These are phyloP conservation scores for Drosophila oshimai DNA, from an alignment of 1,140 invertebrate species.

Conservation along the genomic window DNA sequence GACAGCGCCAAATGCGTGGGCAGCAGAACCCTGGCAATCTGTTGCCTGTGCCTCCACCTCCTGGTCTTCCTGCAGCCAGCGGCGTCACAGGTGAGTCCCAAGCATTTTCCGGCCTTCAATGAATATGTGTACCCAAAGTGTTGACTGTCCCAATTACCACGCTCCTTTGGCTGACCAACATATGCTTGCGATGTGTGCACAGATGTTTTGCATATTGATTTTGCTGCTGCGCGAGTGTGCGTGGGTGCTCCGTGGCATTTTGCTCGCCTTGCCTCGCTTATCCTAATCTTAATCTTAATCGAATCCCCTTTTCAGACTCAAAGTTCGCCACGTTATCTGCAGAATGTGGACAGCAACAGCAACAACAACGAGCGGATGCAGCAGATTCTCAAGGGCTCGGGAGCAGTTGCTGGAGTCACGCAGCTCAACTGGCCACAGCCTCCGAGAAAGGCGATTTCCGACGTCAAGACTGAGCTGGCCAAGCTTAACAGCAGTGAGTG, in stretches of 20 bases:
- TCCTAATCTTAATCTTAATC: conserved; percentile 28
- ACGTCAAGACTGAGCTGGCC: conserved; percentile 69
- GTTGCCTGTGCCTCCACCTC: conserved; percentile 11
- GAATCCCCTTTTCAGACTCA: conserved; percentile 41
- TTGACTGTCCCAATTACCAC: not conserved
- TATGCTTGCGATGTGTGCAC: conserved; percentile 49
- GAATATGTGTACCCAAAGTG: not conserved
- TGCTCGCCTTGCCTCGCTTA: not conserved
- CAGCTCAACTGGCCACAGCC: conserved; percentile 60
- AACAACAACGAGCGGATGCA: conserved; percentile 56
- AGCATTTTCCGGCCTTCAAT: not conserved
- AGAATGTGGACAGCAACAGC: conserved; percentile 27
- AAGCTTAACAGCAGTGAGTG: conserved; percentile 75
- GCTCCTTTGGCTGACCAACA: conserved; percentile 5
- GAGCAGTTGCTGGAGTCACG: conserved; percentile 24
- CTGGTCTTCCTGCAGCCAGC: conserved; percentile 1
- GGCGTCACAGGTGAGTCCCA: conserved; percentile 13
- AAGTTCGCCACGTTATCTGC: conserved; percentile 58
- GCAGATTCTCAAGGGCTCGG: conserved; percentile 73
- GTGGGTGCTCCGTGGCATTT: conserved; percentile 23
- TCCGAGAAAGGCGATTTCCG: conserved; percentile 35
- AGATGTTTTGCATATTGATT: conserved; percentile 63
- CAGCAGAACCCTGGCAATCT: not conserved
- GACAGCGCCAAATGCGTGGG: conserved; percentile 1
- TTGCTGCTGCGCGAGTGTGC: conserved; percentile 19